phyloP scores from a whole-genome alignment of 2,113 vertebrate species.

The Motacilla tschutschensis region DNA sequence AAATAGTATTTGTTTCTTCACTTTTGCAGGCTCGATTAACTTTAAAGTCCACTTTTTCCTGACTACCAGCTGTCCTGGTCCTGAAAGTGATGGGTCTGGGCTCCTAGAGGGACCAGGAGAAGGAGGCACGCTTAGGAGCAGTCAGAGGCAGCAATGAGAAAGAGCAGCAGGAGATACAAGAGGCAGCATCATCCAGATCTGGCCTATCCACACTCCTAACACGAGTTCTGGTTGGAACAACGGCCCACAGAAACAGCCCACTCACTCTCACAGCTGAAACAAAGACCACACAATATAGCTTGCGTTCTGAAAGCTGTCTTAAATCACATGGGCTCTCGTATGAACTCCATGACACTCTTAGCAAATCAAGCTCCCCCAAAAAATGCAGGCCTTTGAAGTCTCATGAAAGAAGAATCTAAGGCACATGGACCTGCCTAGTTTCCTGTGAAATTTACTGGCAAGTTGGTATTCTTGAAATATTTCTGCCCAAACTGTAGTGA shows the following conservation, averaged over 20 bases:
- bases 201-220: background rate
- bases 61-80: background rate
- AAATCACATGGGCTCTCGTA: background rate
- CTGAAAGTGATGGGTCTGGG: background rate
- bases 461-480: background rate
- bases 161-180: background rate
- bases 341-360: background rate
- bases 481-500: background rate
- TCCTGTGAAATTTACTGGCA: background rate
- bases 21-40: background rate
- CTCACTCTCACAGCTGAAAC: background rate
- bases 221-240: background rate
- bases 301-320: background rate
- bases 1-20: background rate
- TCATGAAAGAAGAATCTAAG: background rate
- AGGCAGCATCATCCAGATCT: background rate
- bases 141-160: background rate
- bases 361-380: background rate
- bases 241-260: background rate
- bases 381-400: background rate
- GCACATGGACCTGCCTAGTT: background rate
- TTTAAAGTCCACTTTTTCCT: background rate
- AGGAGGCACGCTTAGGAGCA: background rate
- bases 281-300: background rate
- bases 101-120: background rate